These are phyloP conservation scores for Gallinago media DNA, from an alignment of 2,113 vertebrate species.

Conservation along the genomic window DNA sequence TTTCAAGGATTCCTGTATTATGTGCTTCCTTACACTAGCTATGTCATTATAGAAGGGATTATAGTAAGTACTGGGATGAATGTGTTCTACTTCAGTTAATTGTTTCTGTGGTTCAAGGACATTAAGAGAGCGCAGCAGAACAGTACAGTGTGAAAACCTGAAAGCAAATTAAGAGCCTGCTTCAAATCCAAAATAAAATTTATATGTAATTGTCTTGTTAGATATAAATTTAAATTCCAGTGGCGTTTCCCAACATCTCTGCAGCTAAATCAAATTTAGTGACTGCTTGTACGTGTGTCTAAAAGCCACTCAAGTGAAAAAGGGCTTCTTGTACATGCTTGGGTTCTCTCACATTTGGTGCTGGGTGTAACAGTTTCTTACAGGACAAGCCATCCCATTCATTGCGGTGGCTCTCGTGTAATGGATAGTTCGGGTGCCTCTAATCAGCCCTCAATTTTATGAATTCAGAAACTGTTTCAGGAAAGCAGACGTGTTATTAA, in stretches of 20 bases:
- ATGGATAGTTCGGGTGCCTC: neutral
- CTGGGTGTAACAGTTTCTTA: neutral
- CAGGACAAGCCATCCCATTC: neutral
- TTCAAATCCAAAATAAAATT: neutral
- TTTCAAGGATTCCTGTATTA: neutral
- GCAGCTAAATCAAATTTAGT: neutral
- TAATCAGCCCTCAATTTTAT: neutral
- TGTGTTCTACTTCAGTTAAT: neutral
- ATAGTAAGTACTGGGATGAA: neutral
- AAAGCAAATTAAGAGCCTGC: neutral
- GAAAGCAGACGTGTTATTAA: neutral
- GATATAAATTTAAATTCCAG: neutral
- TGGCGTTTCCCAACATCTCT: neutral
- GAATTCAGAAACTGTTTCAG: neutral
- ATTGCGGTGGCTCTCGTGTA: neutral
- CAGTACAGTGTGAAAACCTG: neutral
- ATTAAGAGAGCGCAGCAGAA: neutral
- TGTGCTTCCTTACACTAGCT: neutral
- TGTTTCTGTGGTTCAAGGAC: neutral
- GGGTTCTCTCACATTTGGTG: rapidly evolving
- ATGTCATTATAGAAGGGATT: neutral
- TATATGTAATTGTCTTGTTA: neutral
- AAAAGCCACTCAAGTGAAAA: neutral
- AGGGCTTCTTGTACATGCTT: neutral
- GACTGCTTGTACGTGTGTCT: neutral